A percentile compares a stretch with the other conserved stretches of the same genome.
These are phyloP conservation scores for Drosophila jambulina DNA, from an alignment of 1,140 invertebrate species.

Conservation along the genomic window DNA sequence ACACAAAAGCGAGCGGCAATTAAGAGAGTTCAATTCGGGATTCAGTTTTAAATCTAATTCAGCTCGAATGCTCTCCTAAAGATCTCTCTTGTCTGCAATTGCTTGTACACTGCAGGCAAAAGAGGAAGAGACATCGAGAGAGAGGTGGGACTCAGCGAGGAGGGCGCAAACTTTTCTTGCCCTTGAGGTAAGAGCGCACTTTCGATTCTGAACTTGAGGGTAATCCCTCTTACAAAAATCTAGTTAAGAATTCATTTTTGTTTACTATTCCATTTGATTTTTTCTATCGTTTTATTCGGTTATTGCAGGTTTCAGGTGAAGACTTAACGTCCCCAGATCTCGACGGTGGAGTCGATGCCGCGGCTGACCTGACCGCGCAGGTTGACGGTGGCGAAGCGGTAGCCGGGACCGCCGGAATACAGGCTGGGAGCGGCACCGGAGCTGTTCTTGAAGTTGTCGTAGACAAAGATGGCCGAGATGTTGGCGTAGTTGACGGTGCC, in stretches of 20 bases:
- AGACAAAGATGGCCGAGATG: slow-evolving; percentile 57
- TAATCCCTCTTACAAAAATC: not conserved
- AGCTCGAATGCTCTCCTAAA: too few species aligned
- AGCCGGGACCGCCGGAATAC: slow-evolving; percentile 63
- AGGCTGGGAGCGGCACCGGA: slow-evolving; percentile 63
- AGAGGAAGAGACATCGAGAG: too few species aligned
- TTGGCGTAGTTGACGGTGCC: slow-evolving; percentile 48
- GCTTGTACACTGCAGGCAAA: too few species aligned
- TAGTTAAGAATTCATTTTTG: not conserved
- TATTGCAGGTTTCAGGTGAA: not conserved
- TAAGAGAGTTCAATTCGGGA: too few species aligned
- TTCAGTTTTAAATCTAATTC: too few species aligned
- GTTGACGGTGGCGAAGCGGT: slow-evolving; percentile 50
- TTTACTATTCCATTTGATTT: not conserved
- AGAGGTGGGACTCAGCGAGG: too few species aligned
- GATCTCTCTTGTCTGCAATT: too few species aligned
- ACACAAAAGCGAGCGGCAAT: too few species aligned
- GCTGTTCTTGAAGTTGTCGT: slow-evolving; percentile 76
- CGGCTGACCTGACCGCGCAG: slow-evolving; percentile 52
- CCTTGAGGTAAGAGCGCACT: too few species aligned
- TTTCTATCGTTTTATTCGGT: not conserved
- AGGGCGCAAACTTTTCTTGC: too few species aligned
- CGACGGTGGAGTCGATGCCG: slow-evolving; percentile 72
- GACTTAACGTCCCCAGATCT: slow-evolving; percentile 67
- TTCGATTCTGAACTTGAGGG: too few species aligned